Conservation (phyloP, 2,797 vertebrate species). For the Tragopan temminckii region DNA sequence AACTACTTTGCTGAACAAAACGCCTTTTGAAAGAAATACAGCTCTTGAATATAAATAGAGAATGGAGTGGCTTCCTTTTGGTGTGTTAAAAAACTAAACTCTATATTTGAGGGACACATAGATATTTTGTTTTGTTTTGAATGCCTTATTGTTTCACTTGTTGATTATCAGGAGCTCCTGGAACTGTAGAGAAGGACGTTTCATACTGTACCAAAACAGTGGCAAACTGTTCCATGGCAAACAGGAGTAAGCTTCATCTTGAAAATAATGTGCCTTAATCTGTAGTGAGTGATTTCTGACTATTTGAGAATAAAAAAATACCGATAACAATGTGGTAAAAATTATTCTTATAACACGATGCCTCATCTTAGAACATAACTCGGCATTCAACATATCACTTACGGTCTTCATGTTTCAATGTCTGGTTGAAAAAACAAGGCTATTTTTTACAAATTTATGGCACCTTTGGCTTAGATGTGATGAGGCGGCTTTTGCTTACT, state of each 20-base stretch:
- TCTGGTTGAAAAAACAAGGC: background rate
- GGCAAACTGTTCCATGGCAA: background rate
- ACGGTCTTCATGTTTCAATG: background rate
- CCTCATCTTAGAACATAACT: background rate
- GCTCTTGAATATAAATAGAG: background rate
- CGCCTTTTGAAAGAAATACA: background rate
- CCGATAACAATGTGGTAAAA: background rate
- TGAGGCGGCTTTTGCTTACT: background rate
- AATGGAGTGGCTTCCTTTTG: background rate
- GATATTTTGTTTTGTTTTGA: background rate
- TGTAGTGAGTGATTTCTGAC: background rate
- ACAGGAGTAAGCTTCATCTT: background rate
- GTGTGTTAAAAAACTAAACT: background rate
- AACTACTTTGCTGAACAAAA: background rate
- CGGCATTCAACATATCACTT: background rate
- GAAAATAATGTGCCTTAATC: background rate
- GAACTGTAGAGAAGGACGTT: background rate
- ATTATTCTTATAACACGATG: background rate
- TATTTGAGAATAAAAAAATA: background rate
- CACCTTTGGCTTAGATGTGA: background rate
- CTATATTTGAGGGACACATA: accelerated
- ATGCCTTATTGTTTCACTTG: background rate
- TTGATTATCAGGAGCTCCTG: background rate
- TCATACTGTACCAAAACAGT: background rate
- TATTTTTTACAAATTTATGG: background rate